Conservation (phyloP, 2,888 invertebrate genomes). For the Steinernema carpocapsae region DNA sequence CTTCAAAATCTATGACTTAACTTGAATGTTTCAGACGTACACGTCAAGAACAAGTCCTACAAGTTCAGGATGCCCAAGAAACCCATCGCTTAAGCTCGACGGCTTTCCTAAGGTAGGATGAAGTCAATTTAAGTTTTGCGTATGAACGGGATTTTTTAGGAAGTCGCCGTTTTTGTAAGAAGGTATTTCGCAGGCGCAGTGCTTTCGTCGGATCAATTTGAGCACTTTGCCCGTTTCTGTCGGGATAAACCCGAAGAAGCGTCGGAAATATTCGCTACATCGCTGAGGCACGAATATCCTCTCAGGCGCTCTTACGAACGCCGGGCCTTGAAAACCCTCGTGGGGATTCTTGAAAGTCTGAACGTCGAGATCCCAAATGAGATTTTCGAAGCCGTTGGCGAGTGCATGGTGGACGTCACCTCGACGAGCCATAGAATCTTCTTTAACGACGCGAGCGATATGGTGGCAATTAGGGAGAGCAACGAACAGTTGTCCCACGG, state of each 20-base stretch:
- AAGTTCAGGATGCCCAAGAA: conserved; percentile 36
- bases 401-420: conserved; percentile 10
- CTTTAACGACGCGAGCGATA: conserved; percentile 32
- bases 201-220: neutral
- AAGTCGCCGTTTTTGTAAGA: neutral
- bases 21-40: conserved; percentile 40
- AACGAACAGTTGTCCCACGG: conserved; percentile 56
- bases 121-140: neutral
- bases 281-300: neutral
- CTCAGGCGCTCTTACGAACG: conserved; percentile 5
- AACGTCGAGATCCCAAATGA: neutral
- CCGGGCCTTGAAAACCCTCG: neutral
- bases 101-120: neutral
- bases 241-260: neutral
- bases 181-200: conserved; percentile 17
- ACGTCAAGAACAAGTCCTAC: conserved; percentile 39
- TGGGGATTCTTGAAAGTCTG: neutral
- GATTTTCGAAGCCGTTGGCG: conserved; percentile 23
- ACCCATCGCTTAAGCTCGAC: conserved; percentile 7
- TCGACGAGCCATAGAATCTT: conserved; percentile 11
- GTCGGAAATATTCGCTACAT: neutral
- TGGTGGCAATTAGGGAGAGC: conserved; percentile 48
- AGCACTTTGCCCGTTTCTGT: conserved; percentile 2
- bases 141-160: neutral
- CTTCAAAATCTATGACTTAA: neutral